Conservation (phyloP, 2,797 vertebrate genomes). For the Tympanoctomys barrerae region DNA sequence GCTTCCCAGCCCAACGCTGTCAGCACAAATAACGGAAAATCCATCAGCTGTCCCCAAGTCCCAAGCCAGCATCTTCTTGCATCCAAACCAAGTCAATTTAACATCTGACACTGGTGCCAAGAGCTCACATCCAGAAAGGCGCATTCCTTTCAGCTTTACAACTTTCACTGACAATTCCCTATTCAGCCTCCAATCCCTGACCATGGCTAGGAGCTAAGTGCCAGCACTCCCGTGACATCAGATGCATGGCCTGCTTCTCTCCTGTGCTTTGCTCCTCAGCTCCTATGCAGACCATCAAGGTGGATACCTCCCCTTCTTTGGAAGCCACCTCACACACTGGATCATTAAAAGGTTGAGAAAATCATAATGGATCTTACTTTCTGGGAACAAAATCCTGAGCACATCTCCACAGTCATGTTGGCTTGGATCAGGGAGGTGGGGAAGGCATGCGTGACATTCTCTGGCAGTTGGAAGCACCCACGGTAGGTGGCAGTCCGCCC, state of each 20-base stretch:
- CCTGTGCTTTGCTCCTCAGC: too few relatives aligned
- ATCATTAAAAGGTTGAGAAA: slow-evolving; percentile 52
- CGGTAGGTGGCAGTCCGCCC: slow-evolving; percentile 93
- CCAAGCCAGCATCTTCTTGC: neutral
- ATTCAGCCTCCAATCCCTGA: neutral
- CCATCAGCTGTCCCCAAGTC: neutral
- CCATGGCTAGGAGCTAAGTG: neutral
- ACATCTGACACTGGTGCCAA: slow-evolving; percentile 47
- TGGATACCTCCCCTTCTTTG: fast-evolving
- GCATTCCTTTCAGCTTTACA: neutral
- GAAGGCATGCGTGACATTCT: slow-evolving; percentile 91
- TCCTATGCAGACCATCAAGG: neutral
- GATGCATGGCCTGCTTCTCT: fast-evolving
- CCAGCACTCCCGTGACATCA: fast-evolving
- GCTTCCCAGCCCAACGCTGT: neutral
- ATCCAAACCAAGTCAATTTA: slow-evolving; percentile 44
- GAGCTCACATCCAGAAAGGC: neutral
- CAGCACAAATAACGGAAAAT: neutral
- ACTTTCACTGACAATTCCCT: neutral
- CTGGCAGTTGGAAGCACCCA: slow-evolving; percentile 94
- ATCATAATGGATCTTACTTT: slow-evolving; percentile 90
- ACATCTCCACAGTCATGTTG: slow-evolving; percentile 93
- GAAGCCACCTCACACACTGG: fast-evolving
- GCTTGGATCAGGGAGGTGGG: slow-evolving; percentile 90
- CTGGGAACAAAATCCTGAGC: slow-evolving; percentile 96